Conservation (phyloP, 2,797 vertebrate genomes). For the Coracias cyanogaster region DNA sequence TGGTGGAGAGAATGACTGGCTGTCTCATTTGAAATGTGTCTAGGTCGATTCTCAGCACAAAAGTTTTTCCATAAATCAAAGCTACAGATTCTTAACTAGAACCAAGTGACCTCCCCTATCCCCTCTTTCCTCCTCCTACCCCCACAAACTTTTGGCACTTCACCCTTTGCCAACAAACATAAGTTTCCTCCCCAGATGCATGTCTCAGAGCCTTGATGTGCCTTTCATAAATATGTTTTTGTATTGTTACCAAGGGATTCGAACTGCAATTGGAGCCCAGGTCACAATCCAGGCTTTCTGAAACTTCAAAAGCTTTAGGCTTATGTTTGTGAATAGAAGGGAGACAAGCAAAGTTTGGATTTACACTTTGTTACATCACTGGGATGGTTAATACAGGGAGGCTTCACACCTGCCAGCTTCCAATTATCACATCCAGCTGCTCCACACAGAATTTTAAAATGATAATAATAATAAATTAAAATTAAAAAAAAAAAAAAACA, state of each 20-base stretch:
- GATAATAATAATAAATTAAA: background rate
- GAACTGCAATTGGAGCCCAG: background rate
- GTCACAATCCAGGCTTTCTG: background rate
- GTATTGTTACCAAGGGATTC: background rate
- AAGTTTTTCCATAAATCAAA: constrained; percentile 13
- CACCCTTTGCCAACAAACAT: background rate
- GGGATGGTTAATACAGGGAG: background rate
- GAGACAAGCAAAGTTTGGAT: background rate
- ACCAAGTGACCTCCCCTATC: background rate
- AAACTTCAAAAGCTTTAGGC: constrained; percentile 15
- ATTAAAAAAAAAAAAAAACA: background rate
- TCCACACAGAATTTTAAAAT: background rate
- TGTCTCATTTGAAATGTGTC: background rate
- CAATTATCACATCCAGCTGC: background rate
- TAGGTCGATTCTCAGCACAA: background rate
- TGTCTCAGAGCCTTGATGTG: background rate
- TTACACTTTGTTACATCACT: background rate
- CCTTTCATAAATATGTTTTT: background rate
- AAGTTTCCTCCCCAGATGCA: background rate
- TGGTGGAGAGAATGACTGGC: background rate
- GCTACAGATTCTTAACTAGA: background rate
- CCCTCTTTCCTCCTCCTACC: background rate
- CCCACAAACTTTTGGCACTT: background rate
- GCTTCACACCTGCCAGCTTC: background rate
- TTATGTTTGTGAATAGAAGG: background rate